These are phyloP conservation scores for Paralichthys olivaceus DNA, from an alignment of 2,113 vertebrate species.

Conservation along the genomic window DNA sequence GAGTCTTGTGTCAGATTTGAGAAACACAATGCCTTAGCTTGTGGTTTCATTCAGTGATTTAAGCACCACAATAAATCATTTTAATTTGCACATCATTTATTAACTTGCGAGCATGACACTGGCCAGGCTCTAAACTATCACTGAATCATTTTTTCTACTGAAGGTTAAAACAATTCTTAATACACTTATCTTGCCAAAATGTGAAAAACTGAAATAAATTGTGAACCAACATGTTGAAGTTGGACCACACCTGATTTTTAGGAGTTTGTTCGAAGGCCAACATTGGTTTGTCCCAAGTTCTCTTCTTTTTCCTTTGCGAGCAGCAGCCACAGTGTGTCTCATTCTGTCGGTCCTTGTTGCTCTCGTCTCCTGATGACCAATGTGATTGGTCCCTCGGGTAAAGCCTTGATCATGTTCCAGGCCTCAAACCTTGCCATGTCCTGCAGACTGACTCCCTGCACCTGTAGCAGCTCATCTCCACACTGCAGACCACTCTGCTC, in stretches of 20 bases:
- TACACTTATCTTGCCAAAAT: no score
- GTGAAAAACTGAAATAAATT: no score
- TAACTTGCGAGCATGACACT: not conserved
- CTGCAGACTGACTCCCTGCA: slow-evolving; percentile 83
- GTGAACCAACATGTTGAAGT: not conserved
- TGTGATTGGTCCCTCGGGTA: slow-evolving; percentile 87
- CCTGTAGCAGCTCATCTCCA: slow-evolving; percentile 89
- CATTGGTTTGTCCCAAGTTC: not conserved
- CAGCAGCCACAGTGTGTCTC: slow-evolving; percentile 4
- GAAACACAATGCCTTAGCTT: not conserved
- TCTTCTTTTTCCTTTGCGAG: not conserved
- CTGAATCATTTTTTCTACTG: not conserved
- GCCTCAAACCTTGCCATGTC: slow-evolving; percentile 94
- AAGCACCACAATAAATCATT: not conserved
- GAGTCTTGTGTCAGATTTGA: not conserved
- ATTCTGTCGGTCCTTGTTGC: slow-evolving; percentile 1
- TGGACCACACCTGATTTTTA: not conserved
- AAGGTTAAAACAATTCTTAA: not conserved
- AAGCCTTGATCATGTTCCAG: slow-evolving; percentile 90
- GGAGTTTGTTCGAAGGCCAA: not conserved
- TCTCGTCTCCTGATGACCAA: slow-evolving; percentile 80
- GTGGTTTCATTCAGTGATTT: not conserved
- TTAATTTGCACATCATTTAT: not conserved
- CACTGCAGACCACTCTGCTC: slow-evolving; percentile 85
- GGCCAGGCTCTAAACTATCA: not conserved